Evolutionary conservation across 2,113 vertebrate genomes (phyloP).

Genomic region (Panurus biarmicus): DNA sequence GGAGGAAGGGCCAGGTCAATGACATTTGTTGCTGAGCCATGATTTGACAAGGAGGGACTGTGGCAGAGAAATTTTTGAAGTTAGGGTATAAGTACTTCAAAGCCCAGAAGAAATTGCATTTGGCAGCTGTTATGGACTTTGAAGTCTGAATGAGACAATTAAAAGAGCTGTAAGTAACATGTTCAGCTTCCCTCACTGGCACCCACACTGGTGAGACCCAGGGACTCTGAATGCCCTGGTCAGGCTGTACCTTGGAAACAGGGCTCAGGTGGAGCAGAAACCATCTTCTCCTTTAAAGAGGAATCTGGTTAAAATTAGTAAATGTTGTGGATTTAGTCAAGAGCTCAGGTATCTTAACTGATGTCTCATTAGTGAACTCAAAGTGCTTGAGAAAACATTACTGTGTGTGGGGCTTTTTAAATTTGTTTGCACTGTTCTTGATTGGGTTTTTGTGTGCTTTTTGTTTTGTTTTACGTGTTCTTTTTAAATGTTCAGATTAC

Average conservation of each 20-base stretch:
- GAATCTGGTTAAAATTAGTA: background rate
- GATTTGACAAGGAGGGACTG: background rate
- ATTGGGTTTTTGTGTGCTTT: background rate
- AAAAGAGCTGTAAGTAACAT: background rate
- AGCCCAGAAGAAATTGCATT: background rate
- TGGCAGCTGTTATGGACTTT: constrained; percentile 15
- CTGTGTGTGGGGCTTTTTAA: fast-evolving
- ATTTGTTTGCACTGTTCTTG: background rate
- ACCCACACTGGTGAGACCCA: background rate
- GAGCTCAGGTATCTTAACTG: background rate
- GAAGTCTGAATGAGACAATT: background rate
- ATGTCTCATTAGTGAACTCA: background rate
- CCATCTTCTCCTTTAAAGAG: background rate
- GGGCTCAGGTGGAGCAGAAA: background rate
- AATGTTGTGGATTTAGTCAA: background rate
- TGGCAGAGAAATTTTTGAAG: background rate
- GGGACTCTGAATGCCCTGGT: background rate
- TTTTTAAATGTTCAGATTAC: background rate
- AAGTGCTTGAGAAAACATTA: background rate
- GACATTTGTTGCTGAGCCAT: background rate
- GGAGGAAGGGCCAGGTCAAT: background rate
- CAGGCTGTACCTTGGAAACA: background rate
- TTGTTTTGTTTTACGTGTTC: background rate
- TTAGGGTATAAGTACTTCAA: background rate
- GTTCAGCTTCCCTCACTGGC: background rate